phyloP scores from a whole-genome alignment of 2,797 vertebrate species.

The Ciconia nigra region DNA sequence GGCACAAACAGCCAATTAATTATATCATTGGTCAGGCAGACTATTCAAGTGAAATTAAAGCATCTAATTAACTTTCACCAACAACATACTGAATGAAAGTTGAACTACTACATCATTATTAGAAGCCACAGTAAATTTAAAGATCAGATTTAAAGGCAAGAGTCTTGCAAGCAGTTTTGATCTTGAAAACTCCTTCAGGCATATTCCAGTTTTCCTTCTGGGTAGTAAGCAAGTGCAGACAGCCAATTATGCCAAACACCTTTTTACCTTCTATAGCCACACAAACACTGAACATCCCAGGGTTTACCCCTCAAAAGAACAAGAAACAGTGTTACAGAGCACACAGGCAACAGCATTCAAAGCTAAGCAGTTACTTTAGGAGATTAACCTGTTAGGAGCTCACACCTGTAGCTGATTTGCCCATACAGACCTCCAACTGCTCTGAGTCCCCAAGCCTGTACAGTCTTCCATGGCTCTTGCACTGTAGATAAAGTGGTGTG shows the following conservation, averaged over 20 bases:
- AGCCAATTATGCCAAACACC: background rate
- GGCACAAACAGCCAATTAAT: background rate
- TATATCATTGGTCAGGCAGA: background rate
- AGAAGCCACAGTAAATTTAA: slow-evolving; percentile 26
- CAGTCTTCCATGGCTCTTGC: background rate
- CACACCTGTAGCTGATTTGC: background rate
- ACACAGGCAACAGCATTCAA: background rate
- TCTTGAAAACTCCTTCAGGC: background rate
- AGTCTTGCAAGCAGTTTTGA: background rate
- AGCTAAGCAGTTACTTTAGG: background rate
- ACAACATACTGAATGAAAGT: background rate
- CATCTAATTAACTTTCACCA: slow-evolving; percentile 27
- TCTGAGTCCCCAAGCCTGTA: background rate
- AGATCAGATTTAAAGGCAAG: slow-evolving; percentile 2
- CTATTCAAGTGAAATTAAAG: slow-evolving; percentile 31
- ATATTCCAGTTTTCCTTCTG: background rate
- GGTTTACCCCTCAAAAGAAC: background rate
- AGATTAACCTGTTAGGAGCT: background rate
- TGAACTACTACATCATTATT: background rate
- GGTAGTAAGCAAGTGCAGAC: background rate
- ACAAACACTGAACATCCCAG: background rate
- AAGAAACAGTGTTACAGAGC: background rate
- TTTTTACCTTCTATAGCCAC: background rate
- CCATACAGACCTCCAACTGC: background rate
- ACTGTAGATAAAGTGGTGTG: background rate